Percentiles rank a stretch among this genome's conserved stretches.
Evolutionary conservation across 2,888 invertebrate species (phyloP).

Genomic region (Aphrophora alni): DNA sequence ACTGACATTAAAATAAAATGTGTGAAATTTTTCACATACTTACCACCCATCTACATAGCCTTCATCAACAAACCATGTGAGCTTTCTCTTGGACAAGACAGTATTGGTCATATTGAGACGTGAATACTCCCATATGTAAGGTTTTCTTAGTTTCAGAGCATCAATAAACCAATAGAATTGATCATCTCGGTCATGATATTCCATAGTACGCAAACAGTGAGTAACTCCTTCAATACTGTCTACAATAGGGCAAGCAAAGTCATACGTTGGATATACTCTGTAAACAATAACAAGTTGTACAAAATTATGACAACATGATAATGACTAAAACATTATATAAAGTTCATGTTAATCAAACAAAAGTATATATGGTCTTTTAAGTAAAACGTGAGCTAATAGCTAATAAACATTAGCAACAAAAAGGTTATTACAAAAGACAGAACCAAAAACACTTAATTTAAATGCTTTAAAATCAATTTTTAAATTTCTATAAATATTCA

Average conservation of each 20-base stretch:
- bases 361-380: no score
- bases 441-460: no score
- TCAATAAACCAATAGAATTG: slow-evolving; percentile 98
- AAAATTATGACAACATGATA: background rate
- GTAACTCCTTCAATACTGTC: slow-evolving; percentile 98
- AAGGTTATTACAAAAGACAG: no score
- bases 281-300: slow-evolving; percentile 50
- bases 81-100: slow-evolving; percentile 94
- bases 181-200: slow-evolving; percentile 97
- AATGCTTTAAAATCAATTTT: no score
- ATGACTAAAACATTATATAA: background rate
- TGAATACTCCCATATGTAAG: slow-evolving; percentile 92
- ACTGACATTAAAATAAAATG: background rate
- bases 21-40: slow-evolving; percentile 49
- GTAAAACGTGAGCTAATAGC: no score
- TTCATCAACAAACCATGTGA: slow-evolving; percentile 97
- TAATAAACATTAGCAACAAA: no score
- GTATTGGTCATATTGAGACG: slow-evolving; percentile 98
- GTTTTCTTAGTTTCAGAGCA: slow-evolving; percentile 83
- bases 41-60: slow-evolving; percentile 96
- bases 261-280: slow-evolving; percentile 99
- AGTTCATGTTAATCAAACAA: background rate
- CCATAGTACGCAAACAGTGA: slow-evolving; percentile 96
- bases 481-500: no score
- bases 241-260: slow-evolving; percentile 99